Base-by-base conservation (phyloP, 2,888 invertebrate species). In the Pristionchus japonicus region DNA sequence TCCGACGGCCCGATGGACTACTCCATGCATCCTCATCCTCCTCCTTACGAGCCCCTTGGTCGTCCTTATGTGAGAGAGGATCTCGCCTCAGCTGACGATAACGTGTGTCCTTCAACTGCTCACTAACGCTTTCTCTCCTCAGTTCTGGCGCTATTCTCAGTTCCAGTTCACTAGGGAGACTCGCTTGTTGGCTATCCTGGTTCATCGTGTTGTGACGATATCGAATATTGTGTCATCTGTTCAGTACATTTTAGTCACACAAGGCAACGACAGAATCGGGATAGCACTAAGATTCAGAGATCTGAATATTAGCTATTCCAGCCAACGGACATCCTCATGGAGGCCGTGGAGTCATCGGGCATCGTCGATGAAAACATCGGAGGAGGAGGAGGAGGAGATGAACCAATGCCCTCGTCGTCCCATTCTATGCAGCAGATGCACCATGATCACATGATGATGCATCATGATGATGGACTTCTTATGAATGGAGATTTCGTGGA, bases 261-360 rank as follows among this genome's bases (percentile, higher is more conserved):
- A n/a, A n/a, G n/a, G n/a, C n/a, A n/a, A n/a, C n/a, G n/a, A 15
- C 52, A 52, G 52, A 52, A 17, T 52, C 52, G 52, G 52, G 52
- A 52, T 4, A 4, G 52, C 52, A 23, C 17, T 20, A 20, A 20
- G 0, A 23, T 52, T 23, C 52, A 20, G 15, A 17, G 3, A 20
- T 20, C 20, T 52, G 23, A 52, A 17, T 23, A 52, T 17, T n/a
- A 23, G 20, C 27, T 11, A 31, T 34, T 37, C 9, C 85, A 67
- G 34, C 47, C 67, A 9, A 70, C 70, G n/a, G 86, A 86, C 70
- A 86, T 86, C 27, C 70, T 86, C 15, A 86, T 86, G 86, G 86
- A 86, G 34, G 86, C 86, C 49, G 70, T 86, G 23, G 86, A 86
- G 70, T 70, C 70, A 9, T 86, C 86, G 17, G 86, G 86, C 7